Base-by-base conservation (phyloP, 2,797 vertebrate genomes). In the Chaenodraco wilsoni region DNA sequence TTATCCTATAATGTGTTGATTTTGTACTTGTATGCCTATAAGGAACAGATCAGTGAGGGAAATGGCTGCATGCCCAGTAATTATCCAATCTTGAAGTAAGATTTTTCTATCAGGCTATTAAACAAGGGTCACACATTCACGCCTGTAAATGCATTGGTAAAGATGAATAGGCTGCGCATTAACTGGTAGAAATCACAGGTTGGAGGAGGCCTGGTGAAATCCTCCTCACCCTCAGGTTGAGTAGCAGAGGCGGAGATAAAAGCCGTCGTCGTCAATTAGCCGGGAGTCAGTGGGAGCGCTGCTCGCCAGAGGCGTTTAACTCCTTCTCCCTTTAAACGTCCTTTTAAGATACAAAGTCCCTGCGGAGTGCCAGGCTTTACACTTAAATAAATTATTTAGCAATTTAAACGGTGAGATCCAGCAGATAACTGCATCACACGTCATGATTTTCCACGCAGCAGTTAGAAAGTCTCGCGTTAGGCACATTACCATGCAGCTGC, bases 381-480 rank as follows among this genome's bases (percentile, higher is more conserved):
- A 85, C 73, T 93, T 90, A 91, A 87, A 94, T 95, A 92, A 91
- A 95, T 95, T 91, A 95, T 95, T 95, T 92, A 95, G 90, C 90
- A 69, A 88, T 93, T 93, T 94, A 93, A 94, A 94, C 91, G 88
- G 76, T 85, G 72, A 92, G 90, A 93, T 92, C 76, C 79, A 13
- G 65, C 88, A 84, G 93, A 94, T 94, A 93, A 80, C 78, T 61
- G 78, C 84, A 70, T 74, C 84, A 82, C 54, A 76, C 79, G 81
- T 85, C 83, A 81, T 10, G 58, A 66, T 91, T 90, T 71, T 84
- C 37, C 88, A 84, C 81, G 86, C 80, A 77, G 71, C 70, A 50
- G 60, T 76, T 68, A 57, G 73, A 72, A 84, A 69, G 75, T 57
- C 72, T 85, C 73, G 74, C 69, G 76, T 84, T 72, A 71, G 14